Conservation (phyloP, 2,888 invertebrate species). For the Napeogenes sylphis region DNA sequence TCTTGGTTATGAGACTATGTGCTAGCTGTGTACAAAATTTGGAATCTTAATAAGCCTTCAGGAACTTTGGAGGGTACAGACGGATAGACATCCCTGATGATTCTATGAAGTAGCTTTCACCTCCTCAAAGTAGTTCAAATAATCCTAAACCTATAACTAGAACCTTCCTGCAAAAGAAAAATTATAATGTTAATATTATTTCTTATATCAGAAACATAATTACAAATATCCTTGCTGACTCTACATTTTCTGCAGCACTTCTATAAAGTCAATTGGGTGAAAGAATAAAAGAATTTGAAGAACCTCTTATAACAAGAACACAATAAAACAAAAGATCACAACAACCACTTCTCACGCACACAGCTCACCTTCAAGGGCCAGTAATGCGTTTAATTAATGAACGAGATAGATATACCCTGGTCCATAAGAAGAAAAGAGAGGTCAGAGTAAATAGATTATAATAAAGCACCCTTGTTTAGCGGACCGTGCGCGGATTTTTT, state of each 20-base stretch:
- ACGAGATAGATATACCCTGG: conserved; percentile 38
- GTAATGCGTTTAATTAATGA: conserved; percentile 67
- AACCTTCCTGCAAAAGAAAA: too few species aligned
- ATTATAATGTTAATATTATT: too few species aligned
- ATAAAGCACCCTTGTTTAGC: conserved; percentile 62
- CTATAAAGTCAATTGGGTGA: conserved; percentile 49
- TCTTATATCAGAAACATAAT: too few species aligned
- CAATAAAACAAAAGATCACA: conserved; percentile 70
- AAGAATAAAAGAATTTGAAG: conserved; percentile 38
- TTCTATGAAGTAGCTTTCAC: too few species aligned
- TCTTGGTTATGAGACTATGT: too few species aligned
- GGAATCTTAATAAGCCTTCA: too few species aligned
- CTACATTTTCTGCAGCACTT: not conserved
- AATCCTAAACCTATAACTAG: too few species aligned
- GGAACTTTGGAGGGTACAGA: too few species aligned
- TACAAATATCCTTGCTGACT: not conserved
- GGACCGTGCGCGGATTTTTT: conserved; percentile 63
- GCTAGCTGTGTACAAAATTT: too few species aligned
- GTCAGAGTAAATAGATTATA: conserved; percentile 50
- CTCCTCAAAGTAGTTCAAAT: too few species aligned
- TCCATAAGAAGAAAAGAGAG: conserved; percentile 41
- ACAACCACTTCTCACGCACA: conserved; percentile 65
- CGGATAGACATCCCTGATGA: too few species aligned
- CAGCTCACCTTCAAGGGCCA: conserved; percentile 61
- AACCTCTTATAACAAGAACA: conserved; percentile 49